A percentile compares a stretch with the other conserved stretches of the same genome.
Evolutionary conservation across 2,888 invertebrate species (phyloP).

Genomic region (Idaea biselata): DNA sequence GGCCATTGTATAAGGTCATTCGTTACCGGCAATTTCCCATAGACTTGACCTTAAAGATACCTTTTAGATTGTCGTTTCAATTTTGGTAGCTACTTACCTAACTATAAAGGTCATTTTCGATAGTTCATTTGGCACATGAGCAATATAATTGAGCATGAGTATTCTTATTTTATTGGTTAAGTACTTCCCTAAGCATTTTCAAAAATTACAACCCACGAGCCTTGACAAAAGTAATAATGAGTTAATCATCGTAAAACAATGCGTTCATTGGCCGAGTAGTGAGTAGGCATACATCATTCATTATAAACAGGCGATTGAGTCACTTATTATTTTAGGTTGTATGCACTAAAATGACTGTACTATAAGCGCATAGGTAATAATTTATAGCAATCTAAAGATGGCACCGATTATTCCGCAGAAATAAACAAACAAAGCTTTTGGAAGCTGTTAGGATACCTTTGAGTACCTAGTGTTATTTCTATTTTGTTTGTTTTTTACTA

Average conservation of each 20-base stretch:
- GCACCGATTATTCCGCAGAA: no score
- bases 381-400: no score
- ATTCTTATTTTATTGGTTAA: no score
- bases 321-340: background rate
- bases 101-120: background rate
- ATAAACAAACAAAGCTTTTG: no score
- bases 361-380: no score
- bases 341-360: background rate
- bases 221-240: constrained; percentile 10
- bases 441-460: no score
- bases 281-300: background rate
- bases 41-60: background rate
- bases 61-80: background rate
- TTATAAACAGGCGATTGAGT: background rate
- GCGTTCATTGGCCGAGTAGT: constrained; percentile 18
- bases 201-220: background rate
- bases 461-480: no score
- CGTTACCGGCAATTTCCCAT: background rate
- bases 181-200: background rate
- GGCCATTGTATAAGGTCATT: background rate
- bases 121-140: background rate
- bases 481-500: no score
- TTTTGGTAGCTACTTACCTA: background rate
- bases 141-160: no score
- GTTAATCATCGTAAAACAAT: constrained; percentile 16